Percentiles rank a stretch among this genome's conserved stretches.
Conservation (phyloP, 2,888 invertebrate species). For the Drosophila bunnanda region DNA sequence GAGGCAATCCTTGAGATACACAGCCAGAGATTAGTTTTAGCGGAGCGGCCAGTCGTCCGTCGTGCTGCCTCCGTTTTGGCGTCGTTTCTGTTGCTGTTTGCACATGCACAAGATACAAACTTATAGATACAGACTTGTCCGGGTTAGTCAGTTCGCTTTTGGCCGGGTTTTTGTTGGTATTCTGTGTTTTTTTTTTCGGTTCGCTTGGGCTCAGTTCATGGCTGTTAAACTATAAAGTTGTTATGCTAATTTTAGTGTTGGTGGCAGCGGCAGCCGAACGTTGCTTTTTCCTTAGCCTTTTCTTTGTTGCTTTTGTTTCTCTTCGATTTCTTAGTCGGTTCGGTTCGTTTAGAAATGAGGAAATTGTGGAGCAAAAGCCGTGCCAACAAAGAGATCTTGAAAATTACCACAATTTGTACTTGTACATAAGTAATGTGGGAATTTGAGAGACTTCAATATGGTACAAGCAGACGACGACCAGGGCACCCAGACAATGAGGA, state of each 20-base stretch:
- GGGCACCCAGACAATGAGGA: constrained; percentile 29
- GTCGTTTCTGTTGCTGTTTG: constrained; percentile 50
- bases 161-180: constrained; percentile 6
- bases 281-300: constrained; percentile 6
- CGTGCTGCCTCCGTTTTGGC: constrained; percentile 41
- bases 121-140: constrained; percentile 69
- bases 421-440: constrained; percentile 82
- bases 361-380: constrained; percentile 69
- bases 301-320: constrained; percentile 5
- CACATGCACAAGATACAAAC: constrained; percentile 75
- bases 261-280: constrained; percentile 55
- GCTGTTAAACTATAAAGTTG: constrained; percentile 84
- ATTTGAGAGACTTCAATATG: constrained; percentile 44
- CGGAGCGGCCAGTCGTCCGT: constrained; percentile 24
- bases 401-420: constrained; percentile 82
- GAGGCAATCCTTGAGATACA: constrained; percentile 82
- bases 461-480: constrained; percentile 2
- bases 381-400: constrained; percentile 77
- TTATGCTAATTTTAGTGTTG: constrained; percentile 84
- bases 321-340: constrained; percentile 41
- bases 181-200: not conserved
- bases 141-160: constrained; percentile 42
- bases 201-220: constrained; percentile 45
- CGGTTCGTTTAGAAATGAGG: constrained; percentile 72
- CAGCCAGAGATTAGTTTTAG: constrained; percentile 78